Base-by-base conservation (phyloP, 2,797 vertebrate species). In the Podarcis lilfordi region DNA sequence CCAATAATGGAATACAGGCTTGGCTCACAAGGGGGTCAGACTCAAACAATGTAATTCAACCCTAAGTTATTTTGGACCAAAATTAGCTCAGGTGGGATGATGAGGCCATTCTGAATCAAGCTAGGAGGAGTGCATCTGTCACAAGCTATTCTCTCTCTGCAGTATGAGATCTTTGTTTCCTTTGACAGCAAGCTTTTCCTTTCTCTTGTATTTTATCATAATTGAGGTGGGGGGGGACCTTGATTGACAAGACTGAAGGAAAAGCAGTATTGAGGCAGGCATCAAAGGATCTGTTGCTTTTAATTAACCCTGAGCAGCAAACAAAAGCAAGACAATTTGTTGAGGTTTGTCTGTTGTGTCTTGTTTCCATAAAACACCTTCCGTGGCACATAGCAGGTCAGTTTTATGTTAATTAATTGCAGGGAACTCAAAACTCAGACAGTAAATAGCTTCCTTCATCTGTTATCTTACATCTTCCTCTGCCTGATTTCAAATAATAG, bases 341-440 rank as follows among this genome's bases (percentile, higher is more conserved):
- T 15, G 89, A 15, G 50, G 6, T 8, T 88, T 29, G 85, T 7
- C 37, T 55, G 8, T 79, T 61, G 29, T 86, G 95, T 88, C 86
- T 84, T 71, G 29, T 88, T 96, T 88, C 86, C 45, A 9, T 8
- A 72, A 77, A 86, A 90, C 37, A 76, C 40, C 88, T 93, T 72
- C 76, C 3, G 55, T 88, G 81, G 64, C 74, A 91, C 83, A 91
- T 50, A 94, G 81, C 72, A 92, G 91, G 91, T 93, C 79, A 90
- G 40, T 88, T 92, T 91, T 90, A 86, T 91, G 95, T 95, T 94
- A 96, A 95, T 95, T 95, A 95, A 90, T 59, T 95, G 61, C 40
- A 3, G 9, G 59, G 84, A 75, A 35, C 75, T 82, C 91, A 86
- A 89, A 83, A 89, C n/a, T 72, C 23, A 92, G 82, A 76, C 40